These are phyloP conservation scores for Lamellibrachia satsuma DNA, from an alignment of 2,888 invertebrate genomes.

Conservation along the genomic window DNA sequence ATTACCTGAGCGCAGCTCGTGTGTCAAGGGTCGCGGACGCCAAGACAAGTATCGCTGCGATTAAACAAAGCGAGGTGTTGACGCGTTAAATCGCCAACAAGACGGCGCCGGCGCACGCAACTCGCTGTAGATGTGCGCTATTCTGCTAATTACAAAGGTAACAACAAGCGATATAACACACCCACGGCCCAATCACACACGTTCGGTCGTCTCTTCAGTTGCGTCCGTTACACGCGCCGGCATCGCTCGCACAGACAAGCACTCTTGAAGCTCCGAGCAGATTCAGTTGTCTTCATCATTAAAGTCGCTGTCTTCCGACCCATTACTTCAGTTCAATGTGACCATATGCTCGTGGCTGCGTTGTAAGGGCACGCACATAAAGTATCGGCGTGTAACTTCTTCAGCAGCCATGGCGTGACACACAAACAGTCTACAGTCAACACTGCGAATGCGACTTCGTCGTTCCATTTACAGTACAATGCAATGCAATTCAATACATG, in stretches of 20 bases:
- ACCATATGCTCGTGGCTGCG: background rate
- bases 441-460: too few relatives aligned
- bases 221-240: background rate
- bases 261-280: background rate
- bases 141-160: slow-evolving; percentile 17
- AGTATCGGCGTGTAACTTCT: too few relatives aligned
- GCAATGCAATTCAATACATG: too few relatives aligned
- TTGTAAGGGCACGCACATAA: too few relatives aligned
- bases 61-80: background rate
- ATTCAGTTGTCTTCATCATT: background rate
- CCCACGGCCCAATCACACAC: background rate
- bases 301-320: background rate
- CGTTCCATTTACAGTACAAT: too few relatives aligned
- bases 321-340: background rate
- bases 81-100: background rate
- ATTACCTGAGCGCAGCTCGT: background rate
- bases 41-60: background rate
- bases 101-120: background rate
- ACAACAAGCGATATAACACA: background rate
- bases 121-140: background rate
- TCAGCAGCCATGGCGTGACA: too few relatives aligned
- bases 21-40: background rate
- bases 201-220: background rate
- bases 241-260: background rate
- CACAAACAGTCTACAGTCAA: too few relatives aligned